Evolutionary conservation across 1,140 invertebrate species (phyloP), one percentile per base, ranked within the genome.

Genomic region (Brachionus plicatilis): DNA sequence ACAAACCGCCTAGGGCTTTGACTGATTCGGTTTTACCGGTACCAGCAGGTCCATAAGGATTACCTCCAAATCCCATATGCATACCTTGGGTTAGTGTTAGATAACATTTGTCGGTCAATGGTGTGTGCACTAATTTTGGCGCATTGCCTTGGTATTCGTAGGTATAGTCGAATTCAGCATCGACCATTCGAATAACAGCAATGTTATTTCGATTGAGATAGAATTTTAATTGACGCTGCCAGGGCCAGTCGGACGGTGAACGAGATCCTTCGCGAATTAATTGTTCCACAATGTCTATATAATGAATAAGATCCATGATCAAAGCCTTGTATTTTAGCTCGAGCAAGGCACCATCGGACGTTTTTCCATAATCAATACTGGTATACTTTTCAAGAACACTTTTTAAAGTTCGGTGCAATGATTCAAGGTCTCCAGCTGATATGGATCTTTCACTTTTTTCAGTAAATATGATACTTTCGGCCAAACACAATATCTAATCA

Each of bases 21-120:
- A 99, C 95, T 47, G 95, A 96, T 90, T 98, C 96, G 6, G 96
- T 98, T 91, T 99, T 98, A 0, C 96, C 97, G 0, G 96, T 99
- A 83, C 96, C 96, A 85, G 96, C 96, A 17, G 96, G 96, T n/a
- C 97, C 98, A 88, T 98, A 99, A 5, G 97, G 97, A 91, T 99
- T 99, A 11, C 97, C 97, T 83, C 97, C 96, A 68, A 99, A 91
- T 5, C 97, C 97, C 89, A 99, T 93, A 87, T 94, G 93, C 93
- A 99, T 94, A 5, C 95, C 93, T 92, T 98, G 96, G 17, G 95
- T 97, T 43, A 98, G 90, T 27, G 96, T 96, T 20, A 98, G 91
- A 90, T 96, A 99, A 88, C 96, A 98, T 88, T 96, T 95, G 88
- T 98, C 96, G 2, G 96, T 97, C 17, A 98, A 91, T 20, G 94